A percentile compares a stretch with the other conserved stretches of the same genome.
phyloP scores from a whole-genome alignment of 2,797 vertebrate genomes.

The Fistularia commersonii region DNA sequence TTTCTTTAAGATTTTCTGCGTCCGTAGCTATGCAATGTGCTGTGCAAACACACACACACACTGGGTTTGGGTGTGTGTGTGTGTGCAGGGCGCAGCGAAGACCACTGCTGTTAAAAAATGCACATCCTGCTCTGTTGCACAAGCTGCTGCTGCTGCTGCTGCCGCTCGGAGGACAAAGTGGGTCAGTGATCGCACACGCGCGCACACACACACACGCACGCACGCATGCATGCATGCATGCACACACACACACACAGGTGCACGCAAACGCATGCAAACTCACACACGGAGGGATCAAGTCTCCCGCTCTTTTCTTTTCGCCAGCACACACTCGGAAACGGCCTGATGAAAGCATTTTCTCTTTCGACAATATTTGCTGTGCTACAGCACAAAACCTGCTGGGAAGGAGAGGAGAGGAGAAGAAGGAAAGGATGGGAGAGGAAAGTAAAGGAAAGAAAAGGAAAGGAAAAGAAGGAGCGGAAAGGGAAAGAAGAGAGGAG shows the following conservation, averaged over 20 bases:
- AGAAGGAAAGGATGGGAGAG: too few species aligned
- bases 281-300: constrained; percentile 14
- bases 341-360: constrained; percentile 22
- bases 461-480: not conserved
- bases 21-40: too few species aligned
- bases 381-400: constrained; percentile 49
- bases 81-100: constrained; percentile 36
- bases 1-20: too few species aligned
- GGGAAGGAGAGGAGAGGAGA: too few species aligned
- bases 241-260: constrained; percentile 10
- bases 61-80: constrained; percentile 2
- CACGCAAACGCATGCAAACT: not conserved
- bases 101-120: constrained; percentile 69
- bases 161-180: constrained; percentile 75
- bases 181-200: constrained; percentile 57
- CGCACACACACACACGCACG: constrained; percentile 12
- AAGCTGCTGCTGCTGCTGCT: constrained; percentile 65
- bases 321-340: constrained; percentile 14
- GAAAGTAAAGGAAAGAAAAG: not conserved
- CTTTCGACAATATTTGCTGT: constrained; percentile 42
- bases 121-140: constrained; percentile 72
- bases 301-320: constrained; percentile 9
- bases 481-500: not conserved
- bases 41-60: not conserved
- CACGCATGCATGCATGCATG: constrained; percentile 15